phyloP scores from a whole-genome alignment of 2,888 invertebrate genomes.

The Diarsia mendica region DNA sequence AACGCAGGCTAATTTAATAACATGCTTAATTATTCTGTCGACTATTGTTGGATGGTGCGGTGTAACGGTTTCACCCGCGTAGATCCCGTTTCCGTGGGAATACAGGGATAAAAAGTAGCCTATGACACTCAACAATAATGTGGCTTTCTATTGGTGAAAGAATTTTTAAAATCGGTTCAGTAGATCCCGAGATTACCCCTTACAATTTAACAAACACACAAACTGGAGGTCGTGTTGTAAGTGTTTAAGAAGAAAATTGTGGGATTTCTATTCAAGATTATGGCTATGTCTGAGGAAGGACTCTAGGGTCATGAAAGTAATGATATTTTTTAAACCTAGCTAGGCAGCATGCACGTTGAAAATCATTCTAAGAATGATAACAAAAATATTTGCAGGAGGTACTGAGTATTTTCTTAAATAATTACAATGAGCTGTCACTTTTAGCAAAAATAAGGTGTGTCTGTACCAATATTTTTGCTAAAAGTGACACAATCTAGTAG shows the following conservation, averaged over 20 bases:
- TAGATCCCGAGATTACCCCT: too few relatives aligned
- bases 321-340: neutral
- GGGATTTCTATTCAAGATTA: neutral
- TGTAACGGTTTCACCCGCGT: too few relatives aligned
- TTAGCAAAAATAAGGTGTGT: too few relatives aligned
- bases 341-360: neutral
- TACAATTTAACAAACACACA: too few relatives aligned
- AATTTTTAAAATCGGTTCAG: too few relatives aligned
- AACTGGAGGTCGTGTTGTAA: neutral
- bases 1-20: constrained; percentile 68
- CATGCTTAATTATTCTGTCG: constrained; percentile 61
- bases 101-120: too few relatives aligned
- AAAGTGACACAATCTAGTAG: neutral
- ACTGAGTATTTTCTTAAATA: neutral
- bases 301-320: neutral
- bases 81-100: too few relatives aligned
- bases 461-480: neutral
- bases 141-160: too few relatives aligned
- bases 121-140: too few relatives aligned
- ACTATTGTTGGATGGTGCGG: constrained; percentile 17
- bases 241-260: neutral
- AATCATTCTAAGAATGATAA: neutral
- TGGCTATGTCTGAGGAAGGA: neutral
- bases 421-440: neutral
- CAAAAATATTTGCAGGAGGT: neutral